These are phyloP conservation scores for Hypena proboscidalis DNA, from an alignment of 2,888 invertebrate genomes.

Conservation along the genomic window DNA sequence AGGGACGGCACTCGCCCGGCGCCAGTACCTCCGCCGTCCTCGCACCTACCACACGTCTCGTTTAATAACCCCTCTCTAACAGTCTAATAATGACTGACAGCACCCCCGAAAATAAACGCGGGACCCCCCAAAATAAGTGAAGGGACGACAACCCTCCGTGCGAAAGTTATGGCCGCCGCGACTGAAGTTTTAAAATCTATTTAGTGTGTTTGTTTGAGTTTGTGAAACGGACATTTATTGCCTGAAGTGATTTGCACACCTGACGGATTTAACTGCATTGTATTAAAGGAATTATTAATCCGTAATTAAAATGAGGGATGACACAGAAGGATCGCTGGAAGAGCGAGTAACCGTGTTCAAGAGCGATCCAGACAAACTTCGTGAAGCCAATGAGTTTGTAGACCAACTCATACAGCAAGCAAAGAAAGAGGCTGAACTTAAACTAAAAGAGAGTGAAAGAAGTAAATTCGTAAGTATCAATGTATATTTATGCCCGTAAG, in stretches of 20 bases:
- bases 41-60: constrained; percentile 52
- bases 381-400: constrained; percentile 85
- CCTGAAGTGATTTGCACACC: constrained; percentile 29
- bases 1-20: constrained; percentile 54
- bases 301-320: constrained; percentile 69
- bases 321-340: constrained; percentile 65
- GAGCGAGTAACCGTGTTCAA: constrained; percentile 85
- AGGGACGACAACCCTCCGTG: constrained; percentile 44
- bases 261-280: constrained; percentile 22
- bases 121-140: constrained; percentile 45
- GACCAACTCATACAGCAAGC: constrained; percentile 86
- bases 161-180: constrained; percentile 42
- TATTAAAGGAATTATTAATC: constrained; percentile 9
- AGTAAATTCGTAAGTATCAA: constrained; percentile 84
- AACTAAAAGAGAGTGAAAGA: constrained; percentile 85
- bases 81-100: constrained; percentile 58
- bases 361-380: constrained; percentile 85
- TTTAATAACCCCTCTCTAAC: constrained; percentile 26
- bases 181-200: constrained; percentile 32
- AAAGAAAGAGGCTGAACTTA: constrained; percentile 84
- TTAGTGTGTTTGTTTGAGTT: constrained; percentile 51
- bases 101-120: constrained; percentile 49
- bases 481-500: constrained; percentile 79
- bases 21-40: constrained; percentile 63
- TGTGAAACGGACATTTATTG: constrained; percentile 44